Percentiles rank a stretch among this genome's conserved stretches.
Evolutionary conservation across 2,888 invertebrate species (phyloP).

Genomic region (Tortricodes alternella): DNA sequence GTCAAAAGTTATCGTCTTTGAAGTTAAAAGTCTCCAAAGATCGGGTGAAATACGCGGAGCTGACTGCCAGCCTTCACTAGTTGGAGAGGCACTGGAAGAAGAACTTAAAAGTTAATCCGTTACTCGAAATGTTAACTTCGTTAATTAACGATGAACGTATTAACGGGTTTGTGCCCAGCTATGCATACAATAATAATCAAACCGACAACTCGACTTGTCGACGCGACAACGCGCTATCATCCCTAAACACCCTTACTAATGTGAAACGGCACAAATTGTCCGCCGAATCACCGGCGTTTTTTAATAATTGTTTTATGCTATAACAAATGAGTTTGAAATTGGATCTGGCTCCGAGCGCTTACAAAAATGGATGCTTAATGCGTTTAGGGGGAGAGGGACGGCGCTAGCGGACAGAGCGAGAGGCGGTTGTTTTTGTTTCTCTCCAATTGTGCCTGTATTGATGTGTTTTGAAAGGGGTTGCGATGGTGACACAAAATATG

Average conservation of each 20-base stretch:
- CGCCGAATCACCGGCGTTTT: conserved; percentile 77
- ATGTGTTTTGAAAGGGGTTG: conserved; percentile 5
- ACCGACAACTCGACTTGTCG: too few relatives aligned
- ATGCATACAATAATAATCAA: too few relatives aligned
- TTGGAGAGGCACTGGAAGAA: too few relatives aligned
- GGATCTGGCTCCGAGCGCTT: conserved; percentile 82
- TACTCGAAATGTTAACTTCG: too few relatives aligned
- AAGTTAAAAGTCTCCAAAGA: too few relatives aligned
- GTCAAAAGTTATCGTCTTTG: too few relatives aligned
- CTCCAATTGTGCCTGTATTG: conserved; percentile 29
- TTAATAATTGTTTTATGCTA: conserved; percentile 82
- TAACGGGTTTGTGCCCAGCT: too few relatives aligned
- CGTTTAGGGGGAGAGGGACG: conserved; percentile 82
- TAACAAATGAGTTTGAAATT: conserved; percentile 88
- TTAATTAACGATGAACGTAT: too few relatives aligned
- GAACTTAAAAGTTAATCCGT: too few relatives aligned
- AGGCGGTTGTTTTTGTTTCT: conserved; percentile 37
- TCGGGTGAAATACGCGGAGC: too few relatives aligned
- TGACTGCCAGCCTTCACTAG: too few relatives aligned
- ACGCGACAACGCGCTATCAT: too few relatives aligned
- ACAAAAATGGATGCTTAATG: conserved; percentile 87
- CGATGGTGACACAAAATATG: not conserved
- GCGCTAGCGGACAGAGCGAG: conserved; percentile 37
- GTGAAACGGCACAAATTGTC: conserved; percentile 75
- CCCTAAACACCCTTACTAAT: conserved; percentile 57